phyloP scores from a whole-genome alignment of 2,113 vertebrate genomes.

The Tyto alba region DNA sequence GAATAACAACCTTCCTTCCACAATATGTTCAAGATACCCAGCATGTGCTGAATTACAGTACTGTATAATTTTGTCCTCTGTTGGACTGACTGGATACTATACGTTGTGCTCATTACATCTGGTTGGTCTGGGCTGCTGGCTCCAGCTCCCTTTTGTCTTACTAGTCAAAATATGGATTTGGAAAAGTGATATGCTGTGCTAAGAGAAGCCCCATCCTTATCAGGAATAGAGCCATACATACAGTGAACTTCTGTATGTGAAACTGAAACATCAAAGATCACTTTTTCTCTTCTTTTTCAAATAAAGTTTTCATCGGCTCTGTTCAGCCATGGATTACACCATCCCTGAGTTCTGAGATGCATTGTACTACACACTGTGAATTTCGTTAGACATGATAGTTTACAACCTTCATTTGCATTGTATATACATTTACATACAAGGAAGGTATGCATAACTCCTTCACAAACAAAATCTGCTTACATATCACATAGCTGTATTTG shows the following conservation, averaged over 20 bases:
- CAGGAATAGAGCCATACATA: neutral
- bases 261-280: neutral
- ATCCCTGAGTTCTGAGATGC: neutral
- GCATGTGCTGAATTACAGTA: neutral
- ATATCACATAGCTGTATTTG: neutral
- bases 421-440: neutral
- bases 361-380: neutral
- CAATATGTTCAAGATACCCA: neutral
- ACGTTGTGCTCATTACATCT: neutral
- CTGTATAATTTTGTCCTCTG: neutral
- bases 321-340: neutral
- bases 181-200: neutral
- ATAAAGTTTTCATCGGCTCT: neutral
- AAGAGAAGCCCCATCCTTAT: neutral
- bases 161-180: neutral
- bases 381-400: neutral
- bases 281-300: neutral
- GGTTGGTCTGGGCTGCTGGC: neutral
- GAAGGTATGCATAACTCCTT: neutral
- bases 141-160: neutral
- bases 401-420: neutral
- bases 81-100: neutral
- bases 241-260: neutral
- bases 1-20: neutral
- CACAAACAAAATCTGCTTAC: neutral